phyloP scores from a whole-genome alignment of 2,888 invertebrate species.

The Tipula unca region DNA sequence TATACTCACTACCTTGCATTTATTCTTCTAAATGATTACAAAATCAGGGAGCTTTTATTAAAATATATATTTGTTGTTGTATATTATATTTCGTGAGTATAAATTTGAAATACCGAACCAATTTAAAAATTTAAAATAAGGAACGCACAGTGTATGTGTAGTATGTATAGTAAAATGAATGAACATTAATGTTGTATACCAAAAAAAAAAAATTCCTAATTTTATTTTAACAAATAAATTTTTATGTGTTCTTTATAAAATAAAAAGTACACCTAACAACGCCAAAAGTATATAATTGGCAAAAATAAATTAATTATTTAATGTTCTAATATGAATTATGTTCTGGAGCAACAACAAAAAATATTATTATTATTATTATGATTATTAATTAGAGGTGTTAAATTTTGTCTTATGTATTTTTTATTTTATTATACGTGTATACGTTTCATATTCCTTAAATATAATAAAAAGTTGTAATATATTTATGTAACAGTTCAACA shows the following conservation, averaged over 20 bases:
- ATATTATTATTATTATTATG: not conserved
- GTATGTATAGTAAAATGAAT: not conserved
- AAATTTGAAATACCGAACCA: not conserved
- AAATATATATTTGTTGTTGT: not conserved
- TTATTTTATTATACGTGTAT: too few species aligned
- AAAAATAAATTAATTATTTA: conserved; percentile 4
- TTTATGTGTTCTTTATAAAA: not conserved
- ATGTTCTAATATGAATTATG: not conserved
- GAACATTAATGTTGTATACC: not conserved
- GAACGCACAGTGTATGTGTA: not conserved
- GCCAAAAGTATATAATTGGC: not conserved
- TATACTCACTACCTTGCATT: not conserved
- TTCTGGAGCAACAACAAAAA: not conserved
- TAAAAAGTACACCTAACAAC: not conserved
- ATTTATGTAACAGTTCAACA: not conserved
- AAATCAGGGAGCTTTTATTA: not conserved
- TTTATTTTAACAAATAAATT: not conserved
- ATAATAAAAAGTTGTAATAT: not conserved
- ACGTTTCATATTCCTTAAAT: not conserved
- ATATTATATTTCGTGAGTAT: not conserved
- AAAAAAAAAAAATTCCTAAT: too few species aligned
- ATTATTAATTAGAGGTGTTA: not conserved
- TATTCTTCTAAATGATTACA: not conserved
- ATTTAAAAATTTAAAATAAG: not conserved
- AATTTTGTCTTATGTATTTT: not conserved